These are phyloP conservation scores for Lasioglossum leucozonium DNA, from an alignment of 2,888 invertebrate species.

Conservation along the genomic window DNA sequence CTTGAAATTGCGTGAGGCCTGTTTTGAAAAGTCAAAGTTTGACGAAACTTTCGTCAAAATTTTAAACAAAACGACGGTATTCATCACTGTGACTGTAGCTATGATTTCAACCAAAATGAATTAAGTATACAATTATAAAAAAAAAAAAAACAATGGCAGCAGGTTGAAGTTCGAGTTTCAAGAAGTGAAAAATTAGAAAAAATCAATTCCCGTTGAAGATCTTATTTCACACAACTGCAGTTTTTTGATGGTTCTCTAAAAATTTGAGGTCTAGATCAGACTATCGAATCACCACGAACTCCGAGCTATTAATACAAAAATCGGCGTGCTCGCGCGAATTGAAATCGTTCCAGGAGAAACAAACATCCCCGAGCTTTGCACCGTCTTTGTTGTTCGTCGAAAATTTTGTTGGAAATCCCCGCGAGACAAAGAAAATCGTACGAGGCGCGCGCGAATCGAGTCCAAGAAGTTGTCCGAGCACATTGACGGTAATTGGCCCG, in stretches of 20 bases:
- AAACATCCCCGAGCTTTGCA: not conserved
- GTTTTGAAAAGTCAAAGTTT: not conserved
- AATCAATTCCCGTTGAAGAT: too few species aligned
- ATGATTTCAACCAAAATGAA: not conserved
- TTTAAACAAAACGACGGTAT: not conserved
- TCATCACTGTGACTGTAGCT: not conserved
- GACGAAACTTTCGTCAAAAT: too few species aligned
- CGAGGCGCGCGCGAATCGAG: too few species aligned
- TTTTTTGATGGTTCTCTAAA: not conserved
- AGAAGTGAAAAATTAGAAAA: too few species aligned
- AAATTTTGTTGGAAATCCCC: conserved; percentile 32
- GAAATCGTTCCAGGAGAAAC: conserved; percentile 16
- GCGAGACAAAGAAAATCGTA: conserved; percentile 22
- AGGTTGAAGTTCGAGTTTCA: not conserved
- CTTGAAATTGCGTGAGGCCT: not conserved
- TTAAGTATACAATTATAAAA: not conserved
- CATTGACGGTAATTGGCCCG: not conserved
- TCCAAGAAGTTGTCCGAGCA: too few species aligned
- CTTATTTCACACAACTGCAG: not conserved
- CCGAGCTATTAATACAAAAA: not conserved
- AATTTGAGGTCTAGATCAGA: not conserved
- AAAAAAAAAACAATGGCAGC: not conserved
- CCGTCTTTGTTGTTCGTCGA: conserved; percentile 17
- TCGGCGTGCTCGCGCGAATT: conserved; percentile 5
- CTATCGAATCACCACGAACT: not conserved